These are phyloP conservation scores for Haemorhous mexicanus DNA, from an alignment of 2,113 vertebrate species.

Conservation along the genomic window DNA sequence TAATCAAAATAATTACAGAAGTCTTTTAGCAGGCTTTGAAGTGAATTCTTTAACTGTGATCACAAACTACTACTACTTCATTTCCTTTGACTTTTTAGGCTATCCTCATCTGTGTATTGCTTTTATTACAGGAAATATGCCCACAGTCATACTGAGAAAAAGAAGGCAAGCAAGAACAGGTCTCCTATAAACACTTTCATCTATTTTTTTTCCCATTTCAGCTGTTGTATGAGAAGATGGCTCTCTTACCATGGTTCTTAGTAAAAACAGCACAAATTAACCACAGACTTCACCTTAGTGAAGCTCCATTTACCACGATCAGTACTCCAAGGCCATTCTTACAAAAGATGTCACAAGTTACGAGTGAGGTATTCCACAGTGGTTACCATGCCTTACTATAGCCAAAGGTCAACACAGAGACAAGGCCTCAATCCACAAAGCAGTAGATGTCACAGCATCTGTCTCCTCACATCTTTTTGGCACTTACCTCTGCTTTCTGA, in stretches of 20 bases:
- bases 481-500: not conserved
- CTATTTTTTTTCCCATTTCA: not conserved
- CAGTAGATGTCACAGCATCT: not conserved
- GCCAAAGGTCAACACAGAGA: not conserved
- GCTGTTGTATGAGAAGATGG: not conserved
- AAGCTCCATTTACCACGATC: not conserved
- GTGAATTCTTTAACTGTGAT: not conserved
- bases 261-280: not conserved
- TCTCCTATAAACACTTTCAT: not conserved
- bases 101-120: not conserved
- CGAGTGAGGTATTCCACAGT: not conserved
- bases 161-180: not conserved
- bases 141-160: not conserved
- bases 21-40: not conserved
- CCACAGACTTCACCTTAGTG: not conserved
- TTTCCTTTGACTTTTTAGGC: not conserved
- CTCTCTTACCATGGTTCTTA: not conserved
- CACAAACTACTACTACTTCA: not conserved
- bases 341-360: not conserved
- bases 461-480: not conserved
- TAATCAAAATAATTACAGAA: not conserved
- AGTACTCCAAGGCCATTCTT: not conserved
- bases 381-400: not conserved
- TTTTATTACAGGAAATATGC: not conserved
- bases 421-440: not conserved